Base-by-base conservation (phyloP, 2,113 vertebrate species). In the Physeter macrocephalus region DNA sequence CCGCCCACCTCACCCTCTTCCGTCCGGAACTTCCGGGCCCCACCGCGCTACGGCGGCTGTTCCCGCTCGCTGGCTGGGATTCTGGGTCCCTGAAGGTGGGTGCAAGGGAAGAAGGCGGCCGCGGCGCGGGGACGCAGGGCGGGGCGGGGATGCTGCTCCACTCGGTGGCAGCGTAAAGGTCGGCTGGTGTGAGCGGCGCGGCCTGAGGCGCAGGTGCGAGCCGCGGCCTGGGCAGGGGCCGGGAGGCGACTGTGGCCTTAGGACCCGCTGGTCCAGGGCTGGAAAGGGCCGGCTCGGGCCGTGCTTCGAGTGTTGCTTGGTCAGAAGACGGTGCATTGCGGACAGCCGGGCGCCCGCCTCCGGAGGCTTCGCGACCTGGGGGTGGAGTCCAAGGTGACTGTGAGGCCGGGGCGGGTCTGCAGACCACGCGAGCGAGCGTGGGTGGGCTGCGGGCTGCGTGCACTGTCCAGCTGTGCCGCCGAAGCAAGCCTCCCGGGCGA, bases 11-110 rank as follows among this genome's bases (percentile, higher is more conserved):
- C 49, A 52, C 15, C 49, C 49, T 52, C 49, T 17, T 52, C 92
- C 62, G 29, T 20, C 36, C 18, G 49, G 64, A 46, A 71, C 14
- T 82, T 17, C 14, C n/a, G 36, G 49, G 6, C 8, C 23, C 10
- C 11, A 6, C 10, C 0, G 3, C 14, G 11, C 20, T 3, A 0
- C 5, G 0, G 8, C 0, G 0, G 21, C 12, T 4, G 20, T 0
- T 0, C 17, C 2, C 0, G 5, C 8, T 6, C 20, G 14, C 9
- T 5, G 20, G 3, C 0, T 2, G 15, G 41, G 6, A 0, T 1
- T 4, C 0, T 3, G 27, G 8, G 27, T 20, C 43, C 43, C 8
- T 1, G 18, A 2, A 27, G 59, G 43, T 75, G 3, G 59, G n/a
- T 14, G 69, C 27, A 2, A 9, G 1, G 4, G n/a, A 1, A 57